Evolutionary conservation across 2,113 vertebrate species (phyloP).

Genomic region (Bucco capensis): DNA sequence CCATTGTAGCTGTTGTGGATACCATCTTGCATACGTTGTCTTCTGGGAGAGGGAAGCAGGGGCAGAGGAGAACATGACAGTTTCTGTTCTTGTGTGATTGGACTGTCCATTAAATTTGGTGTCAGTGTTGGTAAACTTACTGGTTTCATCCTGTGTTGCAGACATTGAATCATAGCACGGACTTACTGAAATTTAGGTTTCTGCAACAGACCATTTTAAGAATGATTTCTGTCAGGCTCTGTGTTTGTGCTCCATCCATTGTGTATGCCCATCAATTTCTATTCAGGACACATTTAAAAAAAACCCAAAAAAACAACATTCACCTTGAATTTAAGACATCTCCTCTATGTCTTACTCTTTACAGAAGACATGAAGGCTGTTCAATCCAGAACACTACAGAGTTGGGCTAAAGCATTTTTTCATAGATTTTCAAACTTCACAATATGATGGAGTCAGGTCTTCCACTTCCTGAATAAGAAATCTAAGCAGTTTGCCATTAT

Average conservation of each 20-base stretch:
- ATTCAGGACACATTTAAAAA: neutral
- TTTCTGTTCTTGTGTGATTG: neutral
- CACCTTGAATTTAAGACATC: neutral
- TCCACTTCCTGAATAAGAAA: neutral
- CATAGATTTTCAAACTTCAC: neutral
- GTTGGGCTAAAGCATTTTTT: neutral
- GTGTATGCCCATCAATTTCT: neutral
- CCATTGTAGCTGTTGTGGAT: neutral
- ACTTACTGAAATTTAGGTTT: neutral
- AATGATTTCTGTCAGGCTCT: neutral
- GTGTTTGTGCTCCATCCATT: neutral
- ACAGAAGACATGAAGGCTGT: neutral
- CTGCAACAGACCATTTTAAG: neutral
- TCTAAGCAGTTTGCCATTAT: neutral
- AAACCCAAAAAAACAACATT: neutral
- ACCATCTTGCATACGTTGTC: neutral
- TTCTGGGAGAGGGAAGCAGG: neutral
- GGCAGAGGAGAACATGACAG: accelerated
- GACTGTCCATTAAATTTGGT: neutral
- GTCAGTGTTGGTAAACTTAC: neutral
- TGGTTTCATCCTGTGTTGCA: neutral
- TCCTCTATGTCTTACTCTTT: neutral
- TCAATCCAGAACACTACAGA: neutral
- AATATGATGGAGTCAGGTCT: neutral
- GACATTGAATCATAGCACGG: neutral